Conservation (phyloP, 2,113 vertebrate species). For the Alethe castanea region DNA sequence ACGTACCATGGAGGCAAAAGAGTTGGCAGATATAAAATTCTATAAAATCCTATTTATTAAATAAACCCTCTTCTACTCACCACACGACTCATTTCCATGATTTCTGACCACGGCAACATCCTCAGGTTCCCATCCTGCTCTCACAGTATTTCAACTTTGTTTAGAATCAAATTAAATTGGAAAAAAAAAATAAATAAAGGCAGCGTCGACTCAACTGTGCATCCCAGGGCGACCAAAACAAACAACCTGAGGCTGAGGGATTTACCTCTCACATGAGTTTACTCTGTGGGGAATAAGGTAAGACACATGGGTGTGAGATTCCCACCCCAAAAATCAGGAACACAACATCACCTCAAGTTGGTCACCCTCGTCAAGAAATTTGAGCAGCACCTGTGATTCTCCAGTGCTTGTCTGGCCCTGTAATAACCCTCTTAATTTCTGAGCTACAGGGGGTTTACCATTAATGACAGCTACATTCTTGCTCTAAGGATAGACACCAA, state of each 20-base stretch:
- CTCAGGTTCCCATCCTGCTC: not conserved
- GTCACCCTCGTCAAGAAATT: not conserved
- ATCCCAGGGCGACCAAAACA: not conserved
- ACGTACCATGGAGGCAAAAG: not conserved
- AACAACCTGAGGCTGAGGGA: not conserved
- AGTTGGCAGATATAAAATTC: not conserved
- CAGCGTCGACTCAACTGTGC: not conserved
- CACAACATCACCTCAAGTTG: not conserved
- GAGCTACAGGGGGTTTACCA: not conserved
- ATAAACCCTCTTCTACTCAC: not conserved
- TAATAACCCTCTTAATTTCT: not conserved
- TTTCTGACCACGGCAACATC: not conserved
- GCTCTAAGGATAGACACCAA: not conserved
- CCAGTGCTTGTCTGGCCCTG: not conserved
- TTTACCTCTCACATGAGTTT: fast-evolving
- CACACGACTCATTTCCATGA: not conserved
- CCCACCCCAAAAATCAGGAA: not conserved
- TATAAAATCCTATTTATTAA: not conserved
- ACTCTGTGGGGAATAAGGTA: not conserved
- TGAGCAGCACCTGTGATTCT: not conserved
- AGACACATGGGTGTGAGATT: fast-evolving
- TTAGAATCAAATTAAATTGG: not conserved
- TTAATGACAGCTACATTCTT: not conserved
- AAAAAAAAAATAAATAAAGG: not conserved
- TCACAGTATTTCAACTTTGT: not conserved